Evolutionary conservation across 2,797 vertebrate species (phyloP).

Genomic region (Schizopygopsis malacanthus): DNA sequence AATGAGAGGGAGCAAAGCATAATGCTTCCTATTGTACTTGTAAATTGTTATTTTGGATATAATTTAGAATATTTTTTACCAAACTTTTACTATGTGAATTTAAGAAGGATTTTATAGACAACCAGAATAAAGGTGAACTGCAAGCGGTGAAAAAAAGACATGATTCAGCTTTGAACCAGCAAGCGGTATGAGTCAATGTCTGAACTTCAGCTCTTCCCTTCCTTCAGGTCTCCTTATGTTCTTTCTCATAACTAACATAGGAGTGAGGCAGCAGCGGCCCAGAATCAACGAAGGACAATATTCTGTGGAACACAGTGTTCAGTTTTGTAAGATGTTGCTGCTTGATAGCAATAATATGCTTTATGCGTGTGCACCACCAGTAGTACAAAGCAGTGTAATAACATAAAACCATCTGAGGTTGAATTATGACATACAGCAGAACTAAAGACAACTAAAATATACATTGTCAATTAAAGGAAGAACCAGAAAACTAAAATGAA

Average conservation of each 20-base stretch:
- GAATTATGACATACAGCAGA: background rate
- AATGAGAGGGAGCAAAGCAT: background rate
- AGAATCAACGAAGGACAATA: constrained; percentile 12
- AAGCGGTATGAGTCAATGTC: constrained; percentile 15
- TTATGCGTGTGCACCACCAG: background rate
- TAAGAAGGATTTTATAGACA: background rate
- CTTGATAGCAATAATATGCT: constrained; percentile 11
- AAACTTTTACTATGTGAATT: background rate
- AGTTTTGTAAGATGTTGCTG: background rate
- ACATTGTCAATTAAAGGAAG: background rate
- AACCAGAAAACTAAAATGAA: background rate
- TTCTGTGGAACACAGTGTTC: constrained; percentile 24
- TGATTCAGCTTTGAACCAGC: background rate
- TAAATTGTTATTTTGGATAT: background rate
- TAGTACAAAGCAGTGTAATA: background rate
- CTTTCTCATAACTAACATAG: background rate
- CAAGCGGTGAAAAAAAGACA: background rate
- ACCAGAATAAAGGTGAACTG: background rate
- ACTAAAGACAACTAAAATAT: background rate
- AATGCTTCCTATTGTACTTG: background rate
- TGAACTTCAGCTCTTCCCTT: constrained; percentile 7
- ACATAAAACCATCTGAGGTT: background rate
- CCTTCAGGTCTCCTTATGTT: constrained; percentile 8
- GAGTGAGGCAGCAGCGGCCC: background rate
- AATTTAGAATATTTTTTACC: background rate